Percentiles rank a stretch among this genome's conserved stretches.
Conservation (phyloP, 2,113 vertebrate genomes). For the Nematolebias whitei region DNA sequence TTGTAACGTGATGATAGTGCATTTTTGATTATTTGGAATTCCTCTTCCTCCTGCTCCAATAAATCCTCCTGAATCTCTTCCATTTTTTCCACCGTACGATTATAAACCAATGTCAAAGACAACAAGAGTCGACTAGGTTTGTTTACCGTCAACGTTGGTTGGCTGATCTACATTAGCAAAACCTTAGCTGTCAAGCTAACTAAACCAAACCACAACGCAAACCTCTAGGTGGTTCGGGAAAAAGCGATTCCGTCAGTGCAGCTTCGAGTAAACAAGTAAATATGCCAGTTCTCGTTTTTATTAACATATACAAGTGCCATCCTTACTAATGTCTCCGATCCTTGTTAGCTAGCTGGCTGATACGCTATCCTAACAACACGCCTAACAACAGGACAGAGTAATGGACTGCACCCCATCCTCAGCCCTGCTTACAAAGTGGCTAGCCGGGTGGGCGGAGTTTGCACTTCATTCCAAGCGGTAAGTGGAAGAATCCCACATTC, state of each 20-base stretch:
- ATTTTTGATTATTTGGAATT: conserved; percentile 9
- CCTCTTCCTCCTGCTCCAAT: conserved; percentile 51
- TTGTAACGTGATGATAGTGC: conserved; percentile 15
- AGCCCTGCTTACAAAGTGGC: too few species aligned
- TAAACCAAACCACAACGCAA: neutral
- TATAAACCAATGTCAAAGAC: neutral
- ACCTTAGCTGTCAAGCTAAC: conserved; percentile 15
- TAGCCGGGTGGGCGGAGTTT: too few species aligned
- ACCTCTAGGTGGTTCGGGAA: conserved; percentile 8
- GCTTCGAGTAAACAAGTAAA: neutral
- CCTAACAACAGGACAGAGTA: conserved; percentile 56
- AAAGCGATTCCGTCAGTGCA: neutral
- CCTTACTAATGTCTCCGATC: conserved; percentile 35
- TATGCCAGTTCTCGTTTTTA: neutral
- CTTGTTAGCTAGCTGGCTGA: conserved; percentile 13
- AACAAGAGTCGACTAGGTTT: neutral
- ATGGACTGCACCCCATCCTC: too few species aligned
- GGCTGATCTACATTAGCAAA: conserved; percentile 12
- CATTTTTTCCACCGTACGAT: conserved; percentile 27
- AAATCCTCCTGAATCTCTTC: conserved; percentile 42
- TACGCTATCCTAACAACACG: conserved; percentile 66
- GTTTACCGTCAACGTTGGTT: neutral
- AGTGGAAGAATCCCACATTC: too few species aligned
- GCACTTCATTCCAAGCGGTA: too few species aligned
- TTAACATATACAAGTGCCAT: conserved; percentile 35